phyloP scores from a whole-genome alignment of 2,797 vertebrate genomes.

The Syncerus caffer region DNA sequence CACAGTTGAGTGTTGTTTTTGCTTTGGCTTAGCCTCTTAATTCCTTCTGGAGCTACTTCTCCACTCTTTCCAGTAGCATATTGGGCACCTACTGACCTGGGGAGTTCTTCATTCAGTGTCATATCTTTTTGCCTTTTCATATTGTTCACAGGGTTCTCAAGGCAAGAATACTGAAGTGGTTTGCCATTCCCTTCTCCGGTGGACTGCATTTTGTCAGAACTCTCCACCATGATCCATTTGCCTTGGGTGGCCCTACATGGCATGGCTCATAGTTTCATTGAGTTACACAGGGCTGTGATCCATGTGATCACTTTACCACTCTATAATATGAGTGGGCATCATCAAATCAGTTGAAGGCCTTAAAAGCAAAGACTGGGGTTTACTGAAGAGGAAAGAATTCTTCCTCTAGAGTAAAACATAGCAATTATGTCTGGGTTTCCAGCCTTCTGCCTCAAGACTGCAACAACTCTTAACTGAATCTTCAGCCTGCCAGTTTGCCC shows the following conservation, averaged over 20 bases:
- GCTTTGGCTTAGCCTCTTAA: background rate
- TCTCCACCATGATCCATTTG: background rate
- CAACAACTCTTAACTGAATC: background rate
- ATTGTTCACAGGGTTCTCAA: background rate
- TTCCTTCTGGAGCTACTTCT: background rate
- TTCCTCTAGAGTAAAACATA: background rate
- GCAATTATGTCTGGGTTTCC: background rate
- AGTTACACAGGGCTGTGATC: background rate
- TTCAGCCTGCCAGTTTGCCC: background rate
- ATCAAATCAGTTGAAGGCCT: background rate
- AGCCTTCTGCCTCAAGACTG: background rate
- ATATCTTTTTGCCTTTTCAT: background rate
- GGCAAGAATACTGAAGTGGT: background rate
- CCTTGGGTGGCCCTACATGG: background rate
- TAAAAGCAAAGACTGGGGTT: background rate
- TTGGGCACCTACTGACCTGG: background rate
- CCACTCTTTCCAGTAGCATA: background rate
- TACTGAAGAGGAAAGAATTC: background rate
- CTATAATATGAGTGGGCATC: background rate
- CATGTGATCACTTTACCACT: background rate
- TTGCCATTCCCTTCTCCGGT: background rate
- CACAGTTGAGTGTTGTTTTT: background rate
- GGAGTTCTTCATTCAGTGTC: background rate
- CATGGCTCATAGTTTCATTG: background rate
- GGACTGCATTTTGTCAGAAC: background rate